Evolutionary conservation across 2,797 vertebrate genomes (phyloP).

Genomic region (Karalla daura): DNA sequence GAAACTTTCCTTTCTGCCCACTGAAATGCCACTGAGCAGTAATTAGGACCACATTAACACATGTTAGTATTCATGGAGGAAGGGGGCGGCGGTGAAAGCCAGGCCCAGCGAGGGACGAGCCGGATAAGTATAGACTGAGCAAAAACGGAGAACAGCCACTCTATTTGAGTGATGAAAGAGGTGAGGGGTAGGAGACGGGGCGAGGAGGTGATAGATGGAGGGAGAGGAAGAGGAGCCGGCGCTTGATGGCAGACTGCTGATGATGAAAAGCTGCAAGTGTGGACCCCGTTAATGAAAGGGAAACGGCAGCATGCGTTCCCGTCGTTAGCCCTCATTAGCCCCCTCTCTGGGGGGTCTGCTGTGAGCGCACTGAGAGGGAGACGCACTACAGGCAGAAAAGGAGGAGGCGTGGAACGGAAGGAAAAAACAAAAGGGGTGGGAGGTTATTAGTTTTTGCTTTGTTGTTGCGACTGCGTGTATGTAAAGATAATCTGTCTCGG

Average conservation of each 20-base stretch:
- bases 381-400: conserved; percentile 20
- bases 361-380: conserved; percentile 37
- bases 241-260: conserved; percentile 40
- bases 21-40: conserved; percentile 45
- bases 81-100: conserved; percentile 10
- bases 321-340: conserved; percentile 78
- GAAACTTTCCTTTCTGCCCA: conserved; percentile 44
- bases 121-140: conserved; percentile 28
- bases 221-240: conserved; percentile 24
- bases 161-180: conserved; percentile 48
- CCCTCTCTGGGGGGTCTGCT: conserved; percentile 62
- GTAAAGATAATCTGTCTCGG: conserved; percentile 19
- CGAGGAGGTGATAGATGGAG: conserved; percentile 45
- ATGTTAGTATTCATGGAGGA: conserved; percentile 44
- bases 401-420: conserved; percentile 9
- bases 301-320: conserved; percentile 60
- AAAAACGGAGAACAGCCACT: conserved; percentile 27
- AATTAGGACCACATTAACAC: conserved; percentile 64
- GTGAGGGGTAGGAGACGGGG: conserved; percentile 42
- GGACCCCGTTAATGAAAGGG: conserved; percentile 71
- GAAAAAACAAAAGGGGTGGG: conserved; percentile 37
- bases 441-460: conserved; percentile 27
- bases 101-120: conserved; percentile 1
- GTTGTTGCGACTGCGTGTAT: conserved; percentile 19
- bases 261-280: conserved; percentile 62